phyloP scores from a whole-genome alignment of 2,888 invertebrate species.

The Synanthedon andrenaeformis region DNA sequence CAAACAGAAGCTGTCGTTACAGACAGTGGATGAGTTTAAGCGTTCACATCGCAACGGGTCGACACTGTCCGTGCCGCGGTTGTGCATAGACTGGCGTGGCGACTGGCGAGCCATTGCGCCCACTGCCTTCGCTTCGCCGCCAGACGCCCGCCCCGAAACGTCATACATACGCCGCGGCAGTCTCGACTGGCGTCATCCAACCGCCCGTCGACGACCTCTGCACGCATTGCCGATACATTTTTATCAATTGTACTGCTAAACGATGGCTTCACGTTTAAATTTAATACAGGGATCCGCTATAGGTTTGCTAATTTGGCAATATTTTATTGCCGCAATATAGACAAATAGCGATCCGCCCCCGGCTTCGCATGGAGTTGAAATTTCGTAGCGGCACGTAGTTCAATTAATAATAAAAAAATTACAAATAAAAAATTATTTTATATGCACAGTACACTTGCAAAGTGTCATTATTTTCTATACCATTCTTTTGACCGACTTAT shows the following conservation, averaged over 20 bases:
- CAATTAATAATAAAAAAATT: too few species aligned
- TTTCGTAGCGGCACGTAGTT: too few species aligned
- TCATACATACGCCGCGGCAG: slow-evolving; percentile 11
- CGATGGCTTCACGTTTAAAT: not conserved
- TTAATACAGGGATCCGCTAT: not conserved
- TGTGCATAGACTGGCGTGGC: slow-evolving; percentile 54
- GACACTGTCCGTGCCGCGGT: slow-evolving; percentile 64
- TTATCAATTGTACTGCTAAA: not conserved
- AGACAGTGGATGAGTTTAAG: slow-evolving; percentile 56
- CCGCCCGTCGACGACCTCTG: slow-evolving; percentile 10
- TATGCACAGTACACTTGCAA: too few species aligned
- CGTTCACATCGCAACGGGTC: slow-evolving; percentile 68
- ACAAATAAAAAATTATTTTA: too few species aligned
- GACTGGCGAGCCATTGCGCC: slow-evolving; percentile 35
- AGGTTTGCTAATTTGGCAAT: too few species aligned
- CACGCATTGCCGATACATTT: slow-evolving; percentile 12
- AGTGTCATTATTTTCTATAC: too few species aligned
- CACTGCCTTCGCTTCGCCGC: slow-evolving; percentile 2
- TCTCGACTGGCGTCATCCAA: slow-evolving; percentile 15
- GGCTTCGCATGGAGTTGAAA: too few species aligned
- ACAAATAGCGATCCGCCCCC: too few species aligned
- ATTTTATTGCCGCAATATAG: too few species aligned
- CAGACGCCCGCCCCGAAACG: slow-evolving; percentile 9
- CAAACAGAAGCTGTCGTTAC: slow-evolving; percentile 59
- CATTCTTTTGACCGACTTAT: too few species aligned